Evolutionary conservation across 2,113 vertebrate species (phyloP).

Genomic region (Zootoca vivipara): DNA sequence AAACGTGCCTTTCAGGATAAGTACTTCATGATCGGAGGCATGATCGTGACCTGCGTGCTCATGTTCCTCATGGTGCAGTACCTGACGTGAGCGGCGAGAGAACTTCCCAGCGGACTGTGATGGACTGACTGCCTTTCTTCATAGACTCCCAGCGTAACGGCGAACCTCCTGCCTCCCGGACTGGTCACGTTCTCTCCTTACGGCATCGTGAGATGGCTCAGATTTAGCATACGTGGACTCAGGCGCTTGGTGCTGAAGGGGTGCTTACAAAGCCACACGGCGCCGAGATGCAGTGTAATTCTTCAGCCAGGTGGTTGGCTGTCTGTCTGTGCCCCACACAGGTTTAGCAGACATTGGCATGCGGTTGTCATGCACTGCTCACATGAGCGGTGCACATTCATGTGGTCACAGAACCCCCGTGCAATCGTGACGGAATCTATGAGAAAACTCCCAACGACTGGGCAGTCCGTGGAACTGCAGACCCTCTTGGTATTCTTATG

Average conservation of each 20-base stretch:
- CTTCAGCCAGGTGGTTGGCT: neutral
- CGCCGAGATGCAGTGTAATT: neutral
- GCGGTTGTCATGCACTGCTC: neutral
- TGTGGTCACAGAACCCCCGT: neutral
- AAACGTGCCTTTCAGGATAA: slow-evolving; percentile 95
- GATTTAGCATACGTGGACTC: neutral
- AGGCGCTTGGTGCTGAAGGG: neutral
- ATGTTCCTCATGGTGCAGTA: slow-evolving; percentile 93
- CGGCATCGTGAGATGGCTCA: neutral
- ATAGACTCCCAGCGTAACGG: slow-evolving; percentile 25
- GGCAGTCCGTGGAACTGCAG: neutral
- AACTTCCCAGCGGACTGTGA: neutral
- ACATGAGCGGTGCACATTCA: neutral
- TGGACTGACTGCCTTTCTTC: slow-evolving; percentile 9
- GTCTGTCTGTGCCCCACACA: accelerated
- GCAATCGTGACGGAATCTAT: neutral
- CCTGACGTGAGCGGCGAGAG: slow-evolving; percentile 82
- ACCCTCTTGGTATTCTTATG: neutral
- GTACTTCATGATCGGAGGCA: slow-evolving; percentile 95
- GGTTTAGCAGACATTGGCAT: accelerated
- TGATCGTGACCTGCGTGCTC: slow-evolving; percentile 90
- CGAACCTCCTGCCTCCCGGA: slow-evolving; percentile 29
- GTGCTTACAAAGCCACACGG: slow-evolving; percentile 4
- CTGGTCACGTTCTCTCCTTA: slow-evolving; percentile 22
- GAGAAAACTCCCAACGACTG: neutral